Conservation (phyloP, 2,113 vertebrate genomes). For the Podiceps cristatus region DNA sequence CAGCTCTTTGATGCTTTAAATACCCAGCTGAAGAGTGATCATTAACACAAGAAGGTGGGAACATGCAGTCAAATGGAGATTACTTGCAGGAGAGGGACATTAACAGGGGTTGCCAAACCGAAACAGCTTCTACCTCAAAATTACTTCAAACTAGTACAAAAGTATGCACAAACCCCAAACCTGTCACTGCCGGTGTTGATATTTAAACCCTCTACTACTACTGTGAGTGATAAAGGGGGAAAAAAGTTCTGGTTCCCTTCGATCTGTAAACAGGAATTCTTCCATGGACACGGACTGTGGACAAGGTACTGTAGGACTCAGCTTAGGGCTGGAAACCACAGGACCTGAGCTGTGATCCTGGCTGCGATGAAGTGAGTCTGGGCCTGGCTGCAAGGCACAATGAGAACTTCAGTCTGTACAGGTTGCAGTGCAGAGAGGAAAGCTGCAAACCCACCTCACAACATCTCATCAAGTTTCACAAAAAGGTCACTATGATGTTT, state of each 20-base stretch:
- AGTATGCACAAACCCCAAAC: rapidly evolving
- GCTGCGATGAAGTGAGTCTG: neutral
- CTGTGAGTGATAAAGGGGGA: neutral
- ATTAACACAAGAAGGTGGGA: neutral
- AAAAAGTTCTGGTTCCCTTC: neutral
- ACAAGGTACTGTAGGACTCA: neutral
- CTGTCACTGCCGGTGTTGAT: neutral
- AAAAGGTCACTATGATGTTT: neutral
- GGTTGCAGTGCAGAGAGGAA: neutral
- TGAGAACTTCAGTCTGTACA: neutral
- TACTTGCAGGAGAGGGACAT: neutral
- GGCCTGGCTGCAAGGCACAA: neutral
- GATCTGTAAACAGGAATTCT: neutral
- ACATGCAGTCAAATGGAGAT: neutral
- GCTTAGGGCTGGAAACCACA: rapidly evolving
- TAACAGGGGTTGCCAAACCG: neutral
- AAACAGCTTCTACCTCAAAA: neutral
- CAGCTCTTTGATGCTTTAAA: neutral
- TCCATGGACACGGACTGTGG: rapidly evolving
- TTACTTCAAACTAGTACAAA: neutral
- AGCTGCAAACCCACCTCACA: neutral
- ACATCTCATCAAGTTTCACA: neutral
- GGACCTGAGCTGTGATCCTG: neutral
- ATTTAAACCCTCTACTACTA: neutral
- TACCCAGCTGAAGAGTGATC: neutral